Percentiles rank a stretch among this genome's conserved stretches.
Conservation (phyloP, 2,113 vertebrate species). For the Stigmatopora nigra region DNA sequence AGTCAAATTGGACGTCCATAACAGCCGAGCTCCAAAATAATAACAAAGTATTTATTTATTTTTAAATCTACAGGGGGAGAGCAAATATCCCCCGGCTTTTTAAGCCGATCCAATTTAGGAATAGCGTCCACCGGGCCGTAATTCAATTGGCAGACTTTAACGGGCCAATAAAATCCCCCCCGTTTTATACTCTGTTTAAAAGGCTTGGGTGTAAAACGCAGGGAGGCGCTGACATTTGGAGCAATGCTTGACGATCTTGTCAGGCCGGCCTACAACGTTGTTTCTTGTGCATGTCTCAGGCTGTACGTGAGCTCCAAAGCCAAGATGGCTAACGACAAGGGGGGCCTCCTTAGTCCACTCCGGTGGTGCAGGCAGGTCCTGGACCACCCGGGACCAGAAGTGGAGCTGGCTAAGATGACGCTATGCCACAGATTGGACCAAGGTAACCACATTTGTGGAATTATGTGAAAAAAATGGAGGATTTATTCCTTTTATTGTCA, state of each 20-base stretch:
- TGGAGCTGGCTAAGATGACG: conserved; percentile 87
- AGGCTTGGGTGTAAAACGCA: not conserved
- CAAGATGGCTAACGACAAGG: conserved; percentile 58
- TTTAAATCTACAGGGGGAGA: too few relatives aligned
- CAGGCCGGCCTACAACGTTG: not conserved
- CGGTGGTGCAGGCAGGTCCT: conserved; percentile 92
- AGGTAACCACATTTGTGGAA: conserved; percentile 69
- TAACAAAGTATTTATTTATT: too few relatives aligned
- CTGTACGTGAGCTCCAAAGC: conserved; percentile 82
- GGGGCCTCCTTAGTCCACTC: conserved; percentile 74
- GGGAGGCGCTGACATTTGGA: not conserved
- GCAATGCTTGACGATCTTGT: not conserved
- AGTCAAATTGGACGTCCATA: too few relatives aligned
- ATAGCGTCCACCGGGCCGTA: not conserved
- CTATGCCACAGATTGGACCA: conserved; percentile 90
- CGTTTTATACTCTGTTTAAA: not conserved
- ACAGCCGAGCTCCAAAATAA: too few relatives aligned
- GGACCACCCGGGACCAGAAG: conserved; percentile 87
- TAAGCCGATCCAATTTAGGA: not conserved
- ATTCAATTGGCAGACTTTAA: not conserved
- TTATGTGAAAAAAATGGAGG: too few relatives aligned
- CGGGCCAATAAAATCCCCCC: not conserved
- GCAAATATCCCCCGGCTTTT: too few relatives aligned
- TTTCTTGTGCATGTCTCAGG: conserved; percentile 63
- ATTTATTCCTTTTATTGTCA: too few relatives aligned